Evolutionary conservation across 1,140 invertebrate species (phyloP).

Genomic region (Trichoplusia ni): DNA sequence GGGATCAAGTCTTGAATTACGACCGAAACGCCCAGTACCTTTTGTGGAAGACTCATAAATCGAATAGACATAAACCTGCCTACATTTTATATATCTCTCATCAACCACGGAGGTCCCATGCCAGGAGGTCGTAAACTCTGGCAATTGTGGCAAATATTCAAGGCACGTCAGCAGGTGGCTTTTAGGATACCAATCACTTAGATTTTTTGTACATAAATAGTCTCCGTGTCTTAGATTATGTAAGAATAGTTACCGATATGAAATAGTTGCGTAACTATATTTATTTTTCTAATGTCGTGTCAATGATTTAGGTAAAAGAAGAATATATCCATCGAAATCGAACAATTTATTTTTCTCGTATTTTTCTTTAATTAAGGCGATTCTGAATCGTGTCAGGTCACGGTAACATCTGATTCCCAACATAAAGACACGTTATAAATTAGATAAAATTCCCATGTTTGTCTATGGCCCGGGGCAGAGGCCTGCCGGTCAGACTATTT

Average conservation of each 20-base stretch:
- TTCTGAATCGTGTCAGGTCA: not conserved
- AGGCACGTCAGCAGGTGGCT: not conserved
- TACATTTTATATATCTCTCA: slow-evolving; percentile 7
- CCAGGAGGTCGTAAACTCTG: not conserved
- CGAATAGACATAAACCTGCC: slow-evolving; percentile 9
- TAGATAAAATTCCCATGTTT: slow-evolving; percentile 34
- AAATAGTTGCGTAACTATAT: too few species aligned
- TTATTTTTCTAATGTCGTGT: too few species aligned
- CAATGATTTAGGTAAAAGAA: too few species aligned
- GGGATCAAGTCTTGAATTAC: not conserved
- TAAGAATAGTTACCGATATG: too few species aligned
- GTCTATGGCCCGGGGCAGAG: not conserved
- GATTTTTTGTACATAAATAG: slow-evolving; percentile 11
- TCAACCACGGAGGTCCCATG: not conserved
- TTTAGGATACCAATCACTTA: slow-evolving; percentile 14
- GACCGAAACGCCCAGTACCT: not conserved
- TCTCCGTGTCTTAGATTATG: too few species aligned
- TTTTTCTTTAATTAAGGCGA: not conserved
- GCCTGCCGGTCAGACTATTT: slow-evolving; percentile 20
- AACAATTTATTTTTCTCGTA: not conserved
- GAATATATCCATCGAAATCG: too few species aligned
- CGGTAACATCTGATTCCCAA: not conserved
- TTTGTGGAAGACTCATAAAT: slow-evolving; percentile 1
- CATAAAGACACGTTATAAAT: slow-evolving; percentile 17
- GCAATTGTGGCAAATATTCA: slow-evolving; percentile 5